Conservation (phyloP, 1,140 invertebrate species). For the Halotydeus destructor region DNA sequence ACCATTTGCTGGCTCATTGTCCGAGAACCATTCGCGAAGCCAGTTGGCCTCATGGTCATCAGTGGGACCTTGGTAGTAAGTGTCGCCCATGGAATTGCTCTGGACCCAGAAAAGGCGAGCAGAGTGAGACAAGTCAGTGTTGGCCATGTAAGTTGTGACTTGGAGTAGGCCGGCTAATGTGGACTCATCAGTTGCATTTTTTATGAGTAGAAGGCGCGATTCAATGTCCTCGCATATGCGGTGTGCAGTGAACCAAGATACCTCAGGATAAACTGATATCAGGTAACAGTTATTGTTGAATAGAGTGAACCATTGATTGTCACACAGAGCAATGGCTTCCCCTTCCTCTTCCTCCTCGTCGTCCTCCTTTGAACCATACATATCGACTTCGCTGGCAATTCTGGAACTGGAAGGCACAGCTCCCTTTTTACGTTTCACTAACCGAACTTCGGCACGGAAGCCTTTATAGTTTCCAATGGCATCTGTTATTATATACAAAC, state of each 20-base stretch:
- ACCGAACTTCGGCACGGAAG: constrained; percentile 39
- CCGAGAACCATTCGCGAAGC: too few species aligned
- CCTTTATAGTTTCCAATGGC: constrained; percentile 46
- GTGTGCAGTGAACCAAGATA: constrained; percentile 45
- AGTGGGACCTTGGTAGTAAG: too few species aligned
- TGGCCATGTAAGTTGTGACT: not conserved
- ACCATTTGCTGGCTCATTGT: not conserved
- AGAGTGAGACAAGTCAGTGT: not conserved
- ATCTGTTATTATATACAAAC: constrained; percentile 43
- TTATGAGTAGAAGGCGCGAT: constrained; percentile 16
- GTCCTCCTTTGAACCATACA: constrained; percentile 8
- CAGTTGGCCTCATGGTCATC: too few species aligned
- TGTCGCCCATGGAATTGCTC: not conserved
- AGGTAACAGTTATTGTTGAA: constrained; percentile 34
- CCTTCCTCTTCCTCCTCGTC: constrained; percentile 6
- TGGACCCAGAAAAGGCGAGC: constrained; percentile 2
- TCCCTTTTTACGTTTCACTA: too few species aligned
- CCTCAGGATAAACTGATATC: constrained; percentile 44
- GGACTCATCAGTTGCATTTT: constrained; percentile 9
- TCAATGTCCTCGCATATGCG: constrained; percentile 43
- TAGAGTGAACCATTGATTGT: constrained; percentile 14
- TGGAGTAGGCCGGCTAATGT: not conserved
- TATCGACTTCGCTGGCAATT: constrained; percentile 7
- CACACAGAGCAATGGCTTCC: constrained; percentile 19
- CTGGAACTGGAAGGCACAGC: constrained; percentile 16